A percentile compares a stretch with the other conserved stretches of the same genome.
phyloP scores from a whole-genome alignment of 2,113 vertebrate genomes.

The Diphyllodes magnificus region DNA sequence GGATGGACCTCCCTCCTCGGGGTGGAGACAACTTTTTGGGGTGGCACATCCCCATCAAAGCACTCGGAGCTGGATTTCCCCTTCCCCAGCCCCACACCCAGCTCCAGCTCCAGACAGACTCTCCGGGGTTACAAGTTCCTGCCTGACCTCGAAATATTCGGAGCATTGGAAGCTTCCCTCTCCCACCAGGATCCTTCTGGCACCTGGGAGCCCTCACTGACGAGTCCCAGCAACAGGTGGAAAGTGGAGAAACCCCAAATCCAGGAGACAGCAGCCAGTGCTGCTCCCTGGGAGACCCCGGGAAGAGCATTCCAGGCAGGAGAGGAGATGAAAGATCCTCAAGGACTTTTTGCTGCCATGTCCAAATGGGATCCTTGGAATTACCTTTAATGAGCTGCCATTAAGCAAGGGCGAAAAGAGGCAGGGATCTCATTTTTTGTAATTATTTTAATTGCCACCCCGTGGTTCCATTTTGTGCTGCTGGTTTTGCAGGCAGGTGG shows the following conservation, averaged over 20 bases:
- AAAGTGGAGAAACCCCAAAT: not conserved
- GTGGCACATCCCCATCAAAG: not conserved
- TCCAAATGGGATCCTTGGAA: not conserved
- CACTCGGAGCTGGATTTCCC: not conserved
- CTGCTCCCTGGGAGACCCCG: not conserved
- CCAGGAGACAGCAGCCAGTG: not conserved
- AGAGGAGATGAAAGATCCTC: not conserved
- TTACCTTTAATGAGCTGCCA: slow-evolving; percentile 42
- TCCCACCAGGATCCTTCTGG: not conserved
- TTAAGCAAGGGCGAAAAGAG: not conserved
- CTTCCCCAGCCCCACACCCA: not conserved
- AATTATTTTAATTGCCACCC: slow-evolving; percentile 54
- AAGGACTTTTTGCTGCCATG: not conserved
- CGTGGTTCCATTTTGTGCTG: not conserved
- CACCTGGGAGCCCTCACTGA: not conserved
- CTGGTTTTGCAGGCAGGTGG: slow-evolving; percentile 16
- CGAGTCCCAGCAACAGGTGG: not conserved
- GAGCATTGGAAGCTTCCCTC: not conserved
- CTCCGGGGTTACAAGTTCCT: not conserved
- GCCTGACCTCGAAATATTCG: not conserved
- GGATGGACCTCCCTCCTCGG: not conserved
- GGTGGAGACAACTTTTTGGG: not conserved
- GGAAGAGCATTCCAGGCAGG: not conserved
- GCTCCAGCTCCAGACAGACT: not conserved
- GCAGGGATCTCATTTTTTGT: slow-evolving; percentile 27